Evolutionary conservation across 2,113 vertebrate species (phyloP).

Genomic region (Martes martes): DNA sequence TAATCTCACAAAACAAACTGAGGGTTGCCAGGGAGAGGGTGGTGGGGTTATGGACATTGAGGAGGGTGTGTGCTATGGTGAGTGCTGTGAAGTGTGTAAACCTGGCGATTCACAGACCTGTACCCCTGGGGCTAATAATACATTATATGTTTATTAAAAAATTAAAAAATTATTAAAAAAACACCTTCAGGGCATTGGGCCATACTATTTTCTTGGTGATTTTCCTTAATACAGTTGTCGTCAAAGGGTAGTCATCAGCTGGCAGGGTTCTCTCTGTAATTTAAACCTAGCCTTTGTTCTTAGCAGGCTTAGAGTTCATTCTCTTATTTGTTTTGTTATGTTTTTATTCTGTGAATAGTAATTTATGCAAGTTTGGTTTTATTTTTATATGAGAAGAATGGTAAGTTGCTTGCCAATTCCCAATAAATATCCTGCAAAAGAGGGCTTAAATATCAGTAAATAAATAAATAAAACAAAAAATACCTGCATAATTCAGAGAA

Average conservation of each 20-base stretch:
- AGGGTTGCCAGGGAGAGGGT: too few species aligned
- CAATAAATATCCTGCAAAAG: background rate
- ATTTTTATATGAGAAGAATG: background rate
- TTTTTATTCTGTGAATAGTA: background rate
- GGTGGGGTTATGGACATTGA: too few species aligned
- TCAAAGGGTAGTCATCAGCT: background rate
- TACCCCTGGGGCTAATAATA: too few species aligned
- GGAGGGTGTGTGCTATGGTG: too few species aligned
- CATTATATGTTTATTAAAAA: too few species aligned
- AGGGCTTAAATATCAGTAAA: background rate
- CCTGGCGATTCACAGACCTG: too few species aligned
- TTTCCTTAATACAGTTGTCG: background rate
- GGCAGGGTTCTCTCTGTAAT: background rate
- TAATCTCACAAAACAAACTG: too few species aligned
- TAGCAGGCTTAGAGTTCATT: background rate
- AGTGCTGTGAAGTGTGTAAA: too few species aligned
- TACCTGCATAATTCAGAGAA: background rate
- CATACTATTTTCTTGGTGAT: background rate
- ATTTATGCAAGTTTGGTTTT: background rate
- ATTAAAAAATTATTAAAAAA: background rate
- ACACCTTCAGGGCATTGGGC: background rate
- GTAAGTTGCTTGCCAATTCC: background rate
- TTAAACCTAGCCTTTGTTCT: background rate
- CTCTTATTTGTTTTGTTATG: background rate
- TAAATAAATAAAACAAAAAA: too few species aligned